These are phyloP conservation scores for Manduca sexta DNA, from an alignment of 1,140 invertebrate species.

Conservation along the genomic window DNA sequence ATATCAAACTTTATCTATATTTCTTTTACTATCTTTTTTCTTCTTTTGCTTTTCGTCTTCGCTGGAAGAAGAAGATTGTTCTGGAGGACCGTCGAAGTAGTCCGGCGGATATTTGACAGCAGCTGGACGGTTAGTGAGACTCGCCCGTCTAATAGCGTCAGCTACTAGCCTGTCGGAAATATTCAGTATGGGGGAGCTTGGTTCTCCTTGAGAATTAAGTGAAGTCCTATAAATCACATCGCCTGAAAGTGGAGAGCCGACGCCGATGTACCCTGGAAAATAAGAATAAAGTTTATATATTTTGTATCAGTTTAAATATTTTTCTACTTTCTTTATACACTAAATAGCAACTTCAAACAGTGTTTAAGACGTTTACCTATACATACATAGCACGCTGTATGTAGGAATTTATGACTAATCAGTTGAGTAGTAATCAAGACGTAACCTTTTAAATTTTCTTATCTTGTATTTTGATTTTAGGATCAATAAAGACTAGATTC, in stretches of 20 bases:
- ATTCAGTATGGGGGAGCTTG: slow-evolving; percentile 29
- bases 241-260: slow-evolving; percentile 26
- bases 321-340: too few species aligned
- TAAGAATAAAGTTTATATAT: not conserved
- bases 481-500: too few species aligned
- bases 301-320: too few species aligned
- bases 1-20: slow-evolving; percentile 14
- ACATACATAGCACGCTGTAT: too few species aligned
- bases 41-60: slow-evolving; percentile 42
- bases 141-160: slow-evolving; percentile 55
- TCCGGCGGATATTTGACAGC: slow-evolving; percentile 52
- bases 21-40: slow-evolving; percentile 11
- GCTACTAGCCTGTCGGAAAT: slow-evolving; percentile 50
- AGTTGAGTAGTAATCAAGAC: too few species aligned
- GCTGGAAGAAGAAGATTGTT: slow-evolving; percentile 46
- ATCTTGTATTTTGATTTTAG: too few species aligned
- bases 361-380: too few species aligned
- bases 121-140: slow-evolving; percentile 46
- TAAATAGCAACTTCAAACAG: too few species aligned
- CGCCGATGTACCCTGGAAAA: slow-evolving; percentile 40
- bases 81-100: slow-evolving; percentile 45
- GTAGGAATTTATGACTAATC: too few species aligned
- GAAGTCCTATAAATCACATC: slow-evolving; percentile 21
- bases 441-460: too few species aligned
- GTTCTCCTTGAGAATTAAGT: slow-evolving; percentile 8